Conservation (phyloP, 2,797 vertebrate species). For the Aphelocoma californica region DNA sequence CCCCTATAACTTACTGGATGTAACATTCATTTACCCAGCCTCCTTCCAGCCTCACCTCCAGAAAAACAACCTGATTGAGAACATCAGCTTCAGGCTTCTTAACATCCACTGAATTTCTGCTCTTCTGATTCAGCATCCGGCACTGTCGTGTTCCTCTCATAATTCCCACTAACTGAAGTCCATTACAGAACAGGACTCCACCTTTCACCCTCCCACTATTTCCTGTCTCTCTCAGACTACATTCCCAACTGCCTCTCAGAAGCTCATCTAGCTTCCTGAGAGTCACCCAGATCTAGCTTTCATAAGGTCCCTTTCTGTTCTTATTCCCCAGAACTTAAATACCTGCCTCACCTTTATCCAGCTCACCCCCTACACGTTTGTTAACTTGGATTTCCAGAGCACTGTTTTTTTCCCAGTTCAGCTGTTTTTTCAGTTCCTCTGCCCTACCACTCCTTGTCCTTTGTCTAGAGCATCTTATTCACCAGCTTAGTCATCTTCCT, state of each 20-base stretch:
- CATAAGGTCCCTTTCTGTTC: background rate
- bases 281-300: background rate
- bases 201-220: constrained; percentile 24
- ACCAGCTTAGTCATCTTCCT: constrained; percentile 20
- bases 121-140: constrained; percentile 2
- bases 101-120: background rate
- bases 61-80: background rate
- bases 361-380: background rate
- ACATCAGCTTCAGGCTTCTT: background rate
- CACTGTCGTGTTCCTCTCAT: background rate
- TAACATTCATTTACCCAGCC: background rate
- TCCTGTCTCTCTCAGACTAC: background rate
- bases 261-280: background rate
- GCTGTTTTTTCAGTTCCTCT: background rate
- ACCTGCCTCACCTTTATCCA: background rate
- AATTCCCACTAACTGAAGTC: background rate
- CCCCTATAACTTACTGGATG: background rate
- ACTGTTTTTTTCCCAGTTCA: background rate
- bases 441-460: background rate
- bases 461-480: background rate
- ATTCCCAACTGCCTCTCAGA: background rate
- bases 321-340: background rate
- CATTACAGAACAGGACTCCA: constrained; percentile 2
- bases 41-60: background rate
- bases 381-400: background rate